These are phyloP conservation scores for Gnathonemus echidnorhynchus DNA, from an alignment of 2,113 vertebrate species.

Conservation along the genomic window DNA sequence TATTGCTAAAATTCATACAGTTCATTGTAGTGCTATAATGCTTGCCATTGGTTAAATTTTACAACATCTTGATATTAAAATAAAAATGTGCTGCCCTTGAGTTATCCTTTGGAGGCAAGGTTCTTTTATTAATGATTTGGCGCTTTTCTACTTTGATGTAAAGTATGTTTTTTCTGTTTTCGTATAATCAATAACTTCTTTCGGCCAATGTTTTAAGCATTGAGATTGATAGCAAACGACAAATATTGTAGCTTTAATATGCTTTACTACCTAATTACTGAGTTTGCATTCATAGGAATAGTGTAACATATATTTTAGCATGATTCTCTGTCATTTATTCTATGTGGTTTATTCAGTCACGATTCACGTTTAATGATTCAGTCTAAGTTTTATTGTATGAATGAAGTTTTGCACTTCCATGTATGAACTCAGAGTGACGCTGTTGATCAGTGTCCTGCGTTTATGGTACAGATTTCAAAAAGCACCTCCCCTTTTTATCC, in stretches of 20 bases:
- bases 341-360: not conserved
- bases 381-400: not conserved
- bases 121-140: not conserved
- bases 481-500: not conserved
- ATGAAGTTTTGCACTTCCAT: not conserved
- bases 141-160: not conserved
- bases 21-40: not conserved
- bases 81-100: not conserved
- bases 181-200: not conserved
- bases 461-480: not conserved
- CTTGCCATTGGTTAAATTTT: not conserved
- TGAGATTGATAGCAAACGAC: not conserved
- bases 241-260: not conserved
- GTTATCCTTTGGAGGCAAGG: not conserved
- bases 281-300: not conserved
- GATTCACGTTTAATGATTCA: not conserved
- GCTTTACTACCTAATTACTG: not conserved
- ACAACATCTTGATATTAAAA: not conserved
- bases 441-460: not conserved
- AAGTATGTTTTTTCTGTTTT: not conserved
- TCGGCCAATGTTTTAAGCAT: rapidly evolving
- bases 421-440: not conserved
- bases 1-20: not conserved
- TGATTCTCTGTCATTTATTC: not conserved
- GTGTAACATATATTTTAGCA: not conserved